Percentiles rank a stretch among this genome's conserved stretches.
Evolutionary conservation across 92 coral and sea anemone genomes (phyloP).

Genomic region (Umimayanthus kanabou): DNA sequence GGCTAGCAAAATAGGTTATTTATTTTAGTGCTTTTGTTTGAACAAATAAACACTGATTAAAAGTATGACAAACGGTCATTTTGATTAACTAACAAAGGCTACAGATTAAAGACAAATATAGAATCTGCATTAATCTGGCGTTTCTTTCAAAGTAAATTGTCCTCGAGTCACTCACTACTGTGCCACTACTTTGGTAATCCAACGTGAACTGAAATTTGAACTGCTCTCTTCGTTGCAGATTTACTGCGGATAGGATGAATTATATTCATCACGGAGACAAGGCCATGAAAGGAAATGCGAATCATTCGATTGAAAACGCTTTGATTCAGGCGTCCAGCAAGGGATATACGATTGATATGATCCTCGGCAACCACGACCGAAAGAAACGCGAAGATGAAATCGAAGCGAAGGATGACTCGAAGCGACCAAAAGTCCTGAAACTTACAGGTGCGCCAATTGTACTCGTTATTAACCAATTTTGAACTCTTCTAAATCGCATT

Average conservation of each 20-base stretch:
- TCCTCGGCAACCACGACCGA: constrained; percentile 79
- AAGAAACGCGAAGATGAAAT: constrained; percentile 41
- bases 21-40: constrained; percentile 89
- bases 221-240: constrained; percentile 22
- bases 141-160: constrained; percentile 53
- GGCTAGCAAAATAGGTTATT: constrained; percentile 77
- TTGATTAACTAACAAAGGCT: constrained; percentile 90
- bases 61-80: constrained; percentile 96
- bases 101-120: constrained; percentile 88
- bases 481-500: constrained; percentile 55
- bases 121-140: constrained; percentile 90
- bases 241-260: constrained; percentile 34
- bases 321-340: constrained; percentile 87
- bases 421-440: constrained; percentile 13
- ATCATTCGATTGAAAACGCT: constrained; percentile 86
- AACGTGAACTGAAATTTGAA: constrained; percentile 19
- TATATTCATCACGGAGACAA: constrained; percentile 34
- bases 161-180: constrained; percentile 41
- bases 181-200: constrained; percentile 17
- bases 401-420: constrained; percentile 13
- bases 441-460: constrained; percentile 33
- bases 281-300: constrained; percentile 31
- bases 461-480: constrained; percentile 43
- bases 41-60: constrained; percentile 97
- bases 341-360: constrained; percentile 92